Percentiles rank a stretch among this genome's conserved stretches.
These are phyloP conservation scores for Lipophrys pholis DNA, from an alignment of 2,113 vertebrate genomes.

Conservation along the genomic window DNA sequence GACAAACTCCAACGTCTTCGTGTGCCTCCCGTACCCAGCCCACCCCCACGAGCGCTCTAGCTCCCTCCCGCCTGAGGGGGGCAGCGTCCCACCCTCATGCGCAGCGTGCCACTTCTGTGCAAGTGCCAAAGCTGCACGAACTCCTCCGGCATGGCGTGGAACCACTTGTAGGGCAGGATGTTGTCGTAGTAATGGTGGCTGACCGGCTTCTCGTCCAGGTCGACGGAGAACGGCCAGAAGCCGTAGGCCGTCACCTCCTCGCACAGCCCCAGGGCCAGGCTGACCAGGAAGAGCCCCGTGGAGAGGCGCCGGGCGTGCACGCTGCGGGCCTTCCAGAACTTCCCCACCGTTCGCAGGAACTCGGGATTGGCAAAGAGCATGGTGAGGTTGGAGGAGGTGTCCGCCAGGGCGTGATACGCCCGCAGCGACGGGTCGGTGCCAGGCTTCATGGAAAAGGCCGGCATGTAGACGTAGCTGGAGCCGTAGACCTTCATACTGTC, in stretches of 20 bases:
- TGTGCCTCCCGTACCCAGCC: not conserved
- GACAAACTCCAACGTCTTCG: not conserved
- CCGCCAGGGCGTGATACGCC: slow-evolving; percentile 89
- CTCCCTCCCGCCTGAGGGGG: slow-evolving; percentile 47
- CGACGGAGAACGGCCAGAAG: slow-evolving; percentile 95
- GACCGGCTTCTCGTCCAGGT: slow-evolving; percentile 86
- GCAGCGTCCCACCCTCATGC: slow-evolving; percentile 89
- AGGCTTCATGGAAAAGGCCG: slow-evolving; percentile 94
- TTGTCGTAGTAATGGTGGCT: slow-evolving; percentile 99
- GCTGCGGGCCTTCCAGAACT: slow-evolving; percentile 92
- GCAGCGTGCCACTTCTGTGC: slow-evolving; percentile 91
- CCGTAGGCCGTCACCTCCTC: slow-evolving; percentile 95
- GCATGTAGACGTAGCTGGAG: slow-evolving; percentile 96
- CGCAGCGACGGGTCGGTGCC: slow-evolving; percentile 92
- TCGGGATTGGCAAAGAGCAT: slow-evolving; percentile 96
- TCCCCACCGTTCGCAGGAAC: slow-evolving; percentile 90
- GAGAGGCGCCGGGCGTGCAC: slow-evolving; percentile 94
- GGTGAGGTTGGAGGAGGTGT: slow-evolving; percentile 89
- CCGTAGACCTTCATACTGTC: slow-evolving; percentile 93
- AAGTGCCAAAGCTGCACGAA: slow-evolving; percentile 97
- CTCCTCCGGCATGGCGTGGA: slow-evolving; percentile 98
- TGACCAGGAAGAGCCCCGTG: slow-evolving; percentile 94
- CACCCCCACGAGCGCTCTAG: slow-evolving; percentile 14
- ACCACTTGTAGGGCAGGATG: slow-evolving; percentile 89
- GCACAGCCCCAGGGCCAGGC: slow-evolving; percentile 92